Conservation (phyloP, 2,113 vertebrate genomes). For the Mormoops blainvillei region DNA sequence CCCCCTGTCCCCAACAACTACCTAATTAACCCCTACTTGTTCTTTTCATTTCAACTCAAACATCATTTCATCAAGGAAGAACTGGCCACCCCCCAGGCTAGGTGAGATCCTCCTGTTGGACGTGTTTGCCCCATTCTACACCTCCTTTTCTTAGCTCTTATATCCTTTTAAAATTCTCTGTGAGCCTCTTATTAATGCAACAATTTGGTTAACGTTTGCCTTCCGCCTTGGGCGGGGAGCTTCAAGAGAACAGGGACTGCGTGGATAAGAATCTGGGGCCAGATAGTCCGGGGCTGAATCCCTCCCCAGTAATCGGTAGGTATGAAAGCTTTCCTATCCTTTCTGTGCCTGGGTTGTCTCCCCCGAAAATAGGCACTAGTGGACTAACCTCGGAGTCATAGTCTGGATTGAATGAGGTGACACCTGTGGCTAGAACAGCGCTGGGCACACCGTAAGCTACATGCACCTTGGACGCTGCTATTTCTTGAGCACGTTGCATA, state of each 20-base stretch:
- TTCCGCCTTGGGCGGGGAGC: neutral
- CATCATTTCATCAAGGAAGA: neutral
- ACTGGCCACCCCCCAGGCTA: neutral
- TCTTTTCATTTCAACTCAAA: conserved; percentile 40
- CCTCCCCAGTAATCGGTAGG: neutral
- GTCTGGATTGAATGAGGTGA: neutral
- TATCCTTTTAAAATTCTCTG: neutral
- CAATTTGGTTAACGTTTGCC: neutral
- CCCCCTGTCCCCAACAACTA: neutral
- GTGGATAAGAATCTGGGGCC: neutral
- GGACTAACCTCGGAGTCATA: neutral
- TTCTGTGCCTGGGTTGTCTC: neutral
- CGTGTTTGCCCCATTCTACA: neutral
- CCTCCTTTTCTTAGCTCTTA: neutral
- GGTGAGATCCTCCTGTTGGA: neutral
- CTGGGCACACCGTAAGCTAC: neutral
- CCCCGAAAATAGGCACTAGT: neutral
- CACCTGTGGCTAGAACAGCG: rapidly evolving
- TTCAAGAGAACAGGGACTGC: neutral
- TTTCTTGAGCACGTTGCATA: rapidly evolving
- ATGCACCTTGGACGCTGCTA: neutral
- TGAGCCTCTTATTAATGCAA: neutral
- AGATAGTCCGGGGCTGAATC: neutral
- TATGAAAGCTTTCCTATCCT: too few species aligned
- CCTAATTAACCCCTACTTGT: neutral